Percentiles rank a stretch among this genome's conserved stretches.
Conservation (phyloP, 1,140 invertebrate genomes). For the Liolophura sinensis region DNA sequence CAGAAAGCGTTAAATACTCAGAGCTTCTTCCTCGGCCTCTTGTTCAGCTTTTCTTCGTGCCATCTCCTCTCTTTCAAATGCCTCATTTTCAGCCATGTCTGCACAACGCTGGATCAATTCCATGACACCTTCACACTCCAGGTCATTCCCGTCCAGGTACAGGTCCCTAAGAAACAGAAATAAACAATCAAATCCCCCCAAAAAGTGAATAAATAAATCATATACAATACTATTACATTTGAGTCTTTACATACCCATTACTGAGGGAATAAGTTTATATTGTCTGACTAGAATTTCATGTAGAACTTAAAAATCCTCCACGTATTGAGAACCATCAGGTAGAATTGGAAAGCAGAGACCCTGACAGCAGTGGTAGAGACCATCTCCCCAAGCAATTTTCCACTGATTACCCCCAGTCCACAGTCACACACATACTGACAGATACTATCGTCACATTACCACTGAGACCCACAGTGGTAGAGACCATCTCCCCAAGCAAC, state of each 20-base stretch:
- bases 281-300: too few relatives aligned
- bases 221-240: not conserved
- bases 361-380: slow-evolving; percentile 52
- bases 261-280: too few relatives aligned
- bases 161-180: slow-evolving; percentile 42
- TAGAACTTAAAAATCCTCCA: too few relatives aligned
- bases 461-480: slow-evolving; percentile 40
- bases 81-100: slow-evolving; percentile 52
- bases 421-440: slow-evolving; percentile 51
- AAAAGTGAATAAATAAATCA: not conserved
- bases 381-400: slow-evolving; percentile 40
- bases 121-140: slow-evolving; percentile 51
- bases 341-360: too few relatives aligned
- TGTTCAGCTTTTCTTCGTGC: slow-evolving; percentile 42
- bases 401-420: slow-evolving; percentile 38
- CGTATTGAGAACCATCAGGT: too few relatives aligned
- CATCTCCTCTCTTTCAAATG: slow-evolving; percentile 43
- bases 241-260: too few relatives aligned
- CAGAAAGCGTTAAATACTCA: not conserved
- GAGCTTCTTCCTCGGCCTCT: slow-evolving; percentile 31
- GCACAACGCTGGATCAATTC: slow-evolving; percentile 51
- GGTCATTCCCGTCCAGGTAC: slow-evolving; percentile 55
- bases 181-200: not conserved
- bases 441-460: slow-evolving; percentile 46
- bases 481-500: slow-evolving; percentile 17